A percentile compares a stretch with the other conserved stretches of the same genome.
Conservation (phyloP, 2,888 invertebrate species). For the Strigamia crassipes region DNA sequence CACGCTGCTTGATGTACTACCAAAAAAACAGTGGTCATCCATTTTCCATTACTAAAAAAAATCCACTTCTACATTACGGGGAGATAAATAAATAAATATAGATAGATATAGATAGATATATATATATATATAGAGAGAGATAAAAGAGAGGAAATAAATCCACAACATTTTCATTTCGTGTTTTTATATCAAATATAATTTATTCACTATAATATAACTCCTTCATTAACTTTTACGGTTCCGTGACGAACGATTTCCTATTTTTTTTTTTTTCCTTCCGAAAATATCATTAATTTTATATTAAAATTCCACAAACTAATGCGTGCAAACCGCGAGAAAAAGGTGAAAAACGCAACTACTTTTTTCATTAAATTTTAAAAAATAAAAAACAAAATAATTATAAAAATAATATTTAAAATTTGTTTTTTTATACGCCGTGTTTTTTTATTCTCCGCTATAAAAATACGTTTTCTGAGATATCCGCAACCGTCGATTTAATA, state of each 20-base stretch:
- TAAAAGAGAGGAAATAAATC: not conserved
- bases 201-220: constrained; percentile 12
- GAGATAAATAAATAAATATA: too few species aligned
- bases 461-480: constrained; percentile 19
- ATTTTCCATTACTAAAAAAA: not conserved
- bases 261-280: constrained; percentile 8
- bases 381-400: not conserved
- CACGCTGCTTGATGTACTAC: constrained; percentile 41
- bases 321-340: not conserved
- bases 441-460: too few species aligned
- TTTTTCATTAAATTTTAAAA: not conserved
- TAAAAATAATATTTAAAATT: not conserved
- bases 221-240: constrained; percentile 15
- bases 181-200: not conserved
- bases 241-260: not conserved
- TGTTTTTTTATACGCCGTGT: too few species aligned
- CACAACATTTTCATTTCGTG: not conserved
- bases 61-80: not conserved
- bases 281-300: not conserved
- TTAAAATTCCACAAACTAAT: constrained; percentile 16
- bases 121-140: not conserved
- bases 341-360: not conserved
- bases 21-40: constrained; percentile 14
- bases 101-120: not conserved
- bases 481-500: not conserved